Evolutionary conservation across 2,888 invertebrate species (phyloP).

Genomic region (Alloplasta piceator): DNA sequence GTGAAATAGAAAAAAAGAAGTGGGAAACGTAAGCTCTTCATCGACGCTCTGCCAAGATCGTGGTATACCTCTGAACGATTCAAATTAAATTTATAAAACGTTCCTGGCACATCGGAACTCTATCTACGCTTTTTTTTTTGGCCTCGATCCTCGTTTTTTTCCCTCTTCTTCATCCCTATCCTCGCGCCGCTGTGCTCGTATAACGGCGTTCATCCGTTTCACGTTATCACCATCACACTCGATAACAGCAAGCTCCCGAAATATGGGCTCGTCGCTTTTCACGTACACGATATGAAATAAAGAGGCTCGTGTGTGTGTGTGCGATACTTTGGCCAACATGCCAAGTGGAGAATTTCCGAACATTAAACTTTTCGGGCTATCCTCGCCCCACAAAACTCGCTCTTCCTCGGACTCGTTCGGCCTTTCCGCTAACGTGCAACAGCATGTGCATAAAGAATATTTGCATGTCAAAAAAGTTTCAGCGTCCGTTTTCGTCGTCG

Average conservation of each 20-base stretch:
- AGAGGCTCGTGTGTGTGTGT: not conserved
- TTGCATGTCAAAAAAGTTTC: conserved; percentile 44
- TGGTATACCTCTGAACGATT: conserved; percentile 63
- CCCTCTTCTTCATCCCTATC: not conserved
- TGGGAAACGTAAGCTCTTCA: conserved; percentile 12
- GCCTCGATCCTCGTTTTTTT: conserved; percentile 30
- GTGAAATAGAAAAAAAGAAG: conserved; percentile 22
- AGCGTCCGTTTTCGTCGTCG: conserved; percentile 5
- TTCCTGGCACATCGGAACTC: conserved; percentile 65
- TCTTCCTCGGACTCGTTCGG: conserved; percentile 7
- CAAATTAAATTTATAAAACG: conserved; percentile 72
- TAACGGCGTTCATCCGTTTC: conserved; percentile 53
- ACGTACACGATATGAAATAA: conserved; percentile 20
- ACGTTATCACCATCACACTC: conserved; percentile 45
- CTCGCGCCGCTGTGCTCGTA: conserved; percentile 11
- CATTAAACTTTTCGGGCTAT: conserved; percentile 30
- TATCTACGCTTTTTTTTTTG: conserved; percentile 26
- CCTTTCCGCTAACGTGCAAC: no score
- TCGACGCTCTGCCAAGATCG: conserved; percentile 66
- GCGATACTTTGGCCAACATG: conserved; percentile 54
- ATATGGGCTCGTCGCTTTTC: conserved; percentile 36
- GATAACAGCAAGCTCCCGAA: conserved; percentile 9
- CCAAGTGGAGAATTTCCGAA: conserved; percentile 47
- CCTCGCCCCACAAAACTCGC: not conserved
- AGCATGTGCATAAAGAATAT: conserved; percentile 11